Base-by-base conservation (phyloP, 2,113 vertebrate genomes). In the Cavia aperea region DNA sequence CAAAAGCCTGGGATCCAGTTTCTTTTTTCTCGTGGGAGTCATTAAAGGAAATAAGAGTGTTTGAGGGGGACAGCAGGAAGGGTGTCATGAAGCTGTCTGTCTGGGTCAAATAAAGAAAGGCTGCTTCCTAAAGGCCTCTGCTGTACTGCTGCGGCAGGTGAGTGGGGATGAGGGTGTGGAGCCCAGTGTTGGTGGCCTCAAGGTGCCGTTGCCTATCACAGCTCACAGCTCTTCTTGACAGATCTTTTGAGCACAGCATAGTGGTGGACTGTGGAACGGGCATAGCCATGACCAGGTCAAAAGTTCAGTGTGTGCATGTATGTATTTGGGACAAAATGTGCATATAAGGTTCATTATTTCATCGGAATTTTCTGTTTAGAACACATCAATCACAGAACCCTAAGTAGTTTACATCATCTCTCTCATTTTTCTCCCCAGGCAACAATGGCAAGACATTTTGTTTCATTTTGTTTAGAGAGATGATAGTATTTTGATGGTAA, bases 281-380 rank as follows among this genome's bases (percentile, higher is more conserved):
- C 79, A 96, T 95, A 93, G 95, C 95, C 63, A 86, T 94, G 0
- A 89, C 92, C 95, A 96, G 97, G 97, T 97, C 97, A 97, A 95
- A 97, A 93, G 79, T 91, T 87, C 93, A 94, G 72, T 62, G 51
- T 91, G 8, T 10, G 9, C 88, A 91, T 0, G 3, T 43, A 16
- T 63, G 11, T 68, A 26, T 92, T 81, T 63, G 39, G 65, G 72
- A 92, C 36, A 23, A 24, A 93, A 93, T 79, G 88, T 91, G 86
- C 3, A 63, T 94, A 54, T 77, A 90, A 68, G 46, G 87, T 75
- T 81, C 21, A 91, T 87, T 23, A 3, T 39, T 94, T 70, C 65
- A 92, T 86, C 73, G 77, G 88, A 68, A 51, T 94, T 91, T 87
- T 81, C 56, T 12, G 1, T 54, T 92, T 58, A 91, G 68, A 77